phyloP scores from a whole-genome alignment of 1,140 invertebrate genomes.

The Gonatopus flavifemur region DNA sequence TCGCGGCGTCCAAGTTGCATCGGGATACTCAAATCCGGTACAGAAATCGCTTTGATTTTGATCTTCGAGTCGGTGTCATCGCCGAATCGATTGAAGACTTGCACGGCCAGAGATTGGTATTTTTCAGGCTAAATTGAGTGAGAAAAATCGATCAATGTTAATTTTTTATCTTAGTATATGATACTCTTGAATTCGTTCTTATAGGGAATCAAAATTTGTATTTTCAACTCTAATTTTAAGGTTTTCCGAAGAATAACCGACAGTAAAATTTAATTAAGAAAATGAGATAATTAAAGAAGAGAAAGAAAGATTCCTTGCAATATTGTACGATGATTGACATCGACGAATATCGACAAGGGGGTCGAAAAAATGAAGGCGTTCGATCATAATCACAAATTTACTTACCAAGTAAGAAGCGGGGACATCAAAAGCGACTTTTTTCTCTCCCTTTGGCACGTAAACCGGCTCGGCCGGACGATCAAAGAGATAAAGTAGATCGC shows the following conservation, averaged over 20 bases:
- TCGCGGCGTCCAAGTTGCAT: slow-evolving; percentile 67
- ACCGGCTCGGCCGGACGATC: slow-evolving; percentile 75
- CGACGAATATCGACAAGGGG: too few relatives aligned
- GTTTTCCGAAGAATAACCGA: too few relatives aligned
- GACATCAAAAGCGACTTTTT: slow-evolving; percentile 63
- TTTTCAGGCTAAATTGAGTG: slow-evolving; percentile 61
- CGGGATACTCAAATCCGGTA: slow-evolving; percentile 70
- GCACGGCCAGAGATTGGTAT: slow-evolving; percentile 60
- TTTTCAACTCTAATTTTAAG: too few relatives aligned
- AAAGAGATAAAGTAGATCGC: slow-evolving; percentile 64
- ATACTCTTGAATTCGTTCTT: too few relatives aligned
- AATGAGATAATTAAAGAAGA: slow-evolving; percentile 1
- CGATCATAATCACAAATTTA: too few relatives aligned
- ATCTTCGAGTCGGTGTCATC: slow-evolving; percentile 59
- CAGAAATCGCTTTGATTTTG: slow-evolving; percentile 66
- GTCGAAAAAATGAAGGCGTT: too few relatives aligned
- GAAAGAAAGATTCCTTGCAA: too few relatives aligned
- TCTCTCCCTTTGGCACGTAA: slow-evolving; percentile 66
- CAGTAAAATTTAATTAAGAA: too few relatives aligned
- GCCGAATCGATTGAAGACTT: slow-evolving; percentile 63
- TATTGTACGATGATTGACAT: too few relatives aligned
- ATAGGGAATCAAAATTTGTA: too few relatives aligned
- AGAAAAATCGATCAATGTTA: too few relatives aligned
- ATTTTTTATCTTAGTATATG: too few relatives aligned
- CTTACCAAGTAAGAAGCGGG: slow-evolving; percentile 61